These are phyloP conservation scores for Phortica okadai DNA, from an alignment of 2,888 invertebrate genomes.

Conservation along the genomic window DNA sequence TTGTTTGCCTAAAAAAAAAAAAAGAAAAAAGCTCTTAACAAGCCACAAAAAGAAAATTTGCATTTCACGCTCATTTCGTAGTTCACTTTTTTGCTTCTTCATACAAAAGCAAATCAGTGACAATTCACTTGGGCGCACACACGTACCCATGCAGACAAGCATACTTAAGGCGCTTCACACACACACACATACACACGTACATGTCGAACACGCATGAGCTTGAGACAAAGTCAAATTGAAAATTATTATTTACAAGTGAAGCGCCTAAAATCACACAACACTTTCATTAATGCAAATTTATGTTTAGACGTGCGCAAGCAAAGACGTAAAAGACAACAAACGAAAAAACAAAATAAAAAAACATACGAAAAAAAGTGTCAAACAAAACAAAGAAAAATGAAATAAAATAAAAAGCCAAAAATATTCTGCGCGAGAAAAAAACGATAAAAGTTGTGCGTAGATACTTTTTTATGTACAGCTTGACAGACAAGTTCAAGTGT, in stretches of 20 bases:
- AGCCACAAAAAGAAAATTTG: no score
- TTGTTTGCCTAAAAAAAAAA: no score
- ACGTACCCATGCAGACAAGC: neutral
- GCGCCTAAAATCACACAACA: conserved; percentile 35
- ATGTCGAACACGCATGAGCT: neutral
- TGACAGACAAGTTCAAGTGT: conserved; percentile 22
- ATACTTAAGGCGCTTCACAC: neutral
- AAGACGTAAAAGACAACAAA: neutral
- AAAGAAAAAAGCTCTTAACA: no score
- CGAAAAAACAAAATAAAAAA: neutral
- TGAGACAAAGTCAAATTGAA: conserved; percentile 19
- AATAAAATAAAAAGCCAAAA: neutral
- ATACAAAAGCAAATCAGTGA: neutral
- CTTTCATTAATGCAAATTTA: conserved; percentile 33
- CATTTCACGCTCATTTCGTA: no score
- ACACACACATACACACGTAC: neutral
- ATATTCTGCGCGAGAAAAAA: conserved; percentile 3
- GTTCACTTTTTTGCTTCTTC: no score
- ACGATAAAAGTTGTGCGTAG: neutral
- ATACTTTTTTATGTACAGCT: neutral
- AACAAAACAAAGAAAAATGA: neutral
- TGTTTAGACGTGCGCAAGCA: conserved; percentile 19
- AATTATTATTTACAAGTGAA: conserved; percentile 12
- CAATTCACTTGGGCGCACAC: neutral
- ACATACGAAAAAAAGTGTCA: neutral